These are phyloP conservation scores for Chaitophorus viminalis DNA, from an alignment of 2,888 invertebrate genomes.

Conservation along the genomic window DNA sequence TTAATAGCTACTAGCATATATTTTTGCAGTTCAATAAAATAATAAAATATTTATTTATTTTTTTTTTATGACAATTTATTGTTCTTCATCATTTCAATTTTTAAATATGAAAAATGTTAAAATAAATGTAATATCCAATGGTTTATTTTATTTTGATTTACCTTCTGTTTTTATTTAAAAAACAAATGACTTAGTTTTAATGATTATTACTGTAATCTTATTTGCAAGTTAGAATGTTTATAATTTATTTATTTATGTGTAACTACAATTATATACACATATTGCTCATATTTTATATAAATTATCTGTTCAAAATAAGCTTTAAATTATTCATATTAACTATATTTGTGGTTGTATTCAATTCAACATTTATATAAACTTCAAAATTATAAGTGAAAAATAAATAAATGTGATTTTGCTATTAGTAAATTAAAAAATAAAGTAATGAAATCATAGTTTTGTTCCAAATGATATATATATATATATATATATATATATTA, in stretches of 20 bases:
- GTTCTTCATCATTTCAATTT: neutral
- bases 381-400: neutral
- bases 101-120: neutral
- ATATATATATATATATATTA: too few relatives aligned
- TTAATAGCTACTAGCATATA: conserved; percentile 1
- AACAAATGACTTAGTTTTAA: neutral
- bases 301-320: conserved; percentile 9
- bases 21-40: neutral
- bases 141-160: conserved; percentile 17
- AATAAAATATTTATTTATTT: neutral
- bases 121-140: neutral
- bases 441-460: conserved; percentile 30
- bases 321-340: conserved; percentile 33
- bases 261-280: neutral
- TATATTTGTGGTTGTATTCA: neutral
- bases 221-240: neutral
- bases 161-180: conserved; percentile 5
- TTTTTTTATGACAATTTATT: conserved; percentile 21
- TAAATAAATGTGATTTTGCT: conserved; percentile 6
- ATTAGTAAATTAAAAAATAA: conserved; percentile 19
- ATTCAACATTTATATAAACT: neutral
- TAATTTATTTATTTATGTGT: conserved; percentile 26
- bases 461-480: conserved; percentile 33
- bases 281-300: conserved; percentile 29
- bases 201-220: neutral